Base-by-base conservation (phyloP, 2,888 invertebrate species). In the Acanthoscelides obtectus region DNA sequence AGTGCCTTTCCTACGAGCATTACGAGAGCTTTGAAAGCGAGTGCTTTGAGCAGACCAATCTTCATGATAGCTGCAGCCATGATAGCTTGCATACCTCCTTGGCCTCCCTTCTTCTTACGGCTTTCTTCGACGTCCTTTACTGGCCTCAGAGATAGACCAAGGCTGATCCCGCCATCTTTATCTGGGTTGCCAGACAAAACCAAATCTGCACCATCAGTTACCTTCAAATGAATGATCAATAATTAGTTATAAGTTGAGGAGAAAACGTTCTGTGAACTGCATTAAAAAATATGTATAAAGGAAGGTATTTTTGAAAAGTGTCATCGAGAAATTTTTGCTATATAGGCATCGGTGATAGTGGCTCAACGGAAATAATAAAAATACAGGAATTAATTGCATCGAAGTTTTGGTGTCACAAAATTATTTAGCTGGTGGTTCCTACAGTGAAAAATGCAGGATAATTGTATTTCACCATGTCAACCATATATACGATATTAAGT, bases 1-100 rank as follows among this genome's bases (percentile, higher is more conserved):
- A 95, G 88, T 22, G 95, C 95, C 86, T 95, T 95, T 80, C 94
- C 94, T 45, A 95, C 94, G 77, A 95, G 89, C 4, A 95, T 87
- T 20, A 93, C 92, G 2, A 95, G 86, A 20, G 92, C 94, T 81
- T 95, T 95, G 85, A 95, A 92, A 27, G 94, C 91, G 69, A 95
- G 82, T 67, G 93, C 93, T 70, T 93, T 94, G 22, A 95, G 89
- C 69, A 95, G 88, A 81, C 94, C 95, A 72, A 94, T 89, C 84
- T 95, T 95, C 86, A 94, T 88, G 4, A 92, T 92, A 66, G 92
- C 92, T 19, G 93, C 90, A 0, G 93, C 93, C 45, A 95, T 85
- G 70, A 94, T 83, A 0, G 91, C 91, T 0, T 91, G 92, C 84
- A 94, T 88, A 80, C 92, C 89, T 81, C 78, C 77, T 20, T 79